These are phyloP conservation scores for Boloria selene DNA, from an alignment of 2,888 invertebrate genomes.

Conservation along the genomic window DNA sequence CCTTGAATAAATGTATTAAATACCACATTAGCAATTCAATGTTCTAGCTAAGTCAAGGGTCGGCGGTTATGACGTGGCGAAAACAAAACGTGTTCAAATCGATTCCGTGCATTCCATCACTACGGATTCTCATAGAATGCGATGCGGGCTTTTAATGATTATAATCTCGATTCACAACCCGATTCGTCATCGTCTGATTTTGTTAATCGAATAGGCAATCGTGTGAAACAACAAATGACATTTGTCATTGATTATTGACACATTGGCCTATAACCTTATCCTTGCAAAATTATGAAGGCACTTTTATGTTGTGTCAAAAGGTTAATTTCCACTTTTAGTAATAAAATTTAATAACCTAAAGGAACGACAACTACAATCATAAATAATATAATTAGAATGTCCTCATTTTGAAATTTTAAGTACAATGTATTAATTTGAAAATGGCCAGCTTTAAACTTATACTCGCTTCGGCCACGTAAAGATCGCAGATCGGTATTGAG, in stretches of 20 bases:
- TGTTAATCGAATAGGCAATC: constrained; percentile 78
- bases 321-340: too few species aligned
- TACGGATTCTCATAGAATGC: constrained; percentile 75
- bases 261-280: too few species aligned
- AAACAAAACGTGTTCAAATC: constrained; percentile 78
- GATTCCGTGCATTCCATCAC: constrained; percentile 78
- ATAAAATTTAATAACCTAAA: too few species aligned
- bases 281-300: too few species aligned
- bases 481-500: constrained; percentile 31
- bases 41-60: constrained; percentile 42
- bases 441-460: not conserved
- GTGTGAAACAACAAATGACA: constrained; percentile 70
- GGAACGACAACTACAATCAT: too few species aligned
- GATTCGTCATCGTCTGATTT: constrained; percentile 81
- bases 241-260: constrained; percentile 14
- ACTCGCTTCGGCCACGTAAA: constrained; percentile 5
- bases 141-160: constrained; percentile 73
- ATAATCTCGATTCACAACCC: constrained; percentile 77
- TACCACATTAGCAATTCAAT: constrained; percentile 12
- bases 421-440: not conserved
- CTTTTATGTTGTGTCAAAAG: too few species aligned
- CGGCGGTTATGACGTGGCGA: constrained; percentile 79
- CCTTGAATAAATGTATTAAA: constrained; percentile 7
- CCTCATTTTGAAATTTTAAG: not conserved
- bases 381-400: too few species aligned